Percentiles rank a stretch among this genome's conserved stretches.
phyloP scores from a whole-genome alignment of 2,113 vertebrate genomes.

The Sardina pilchardus region DNA sequence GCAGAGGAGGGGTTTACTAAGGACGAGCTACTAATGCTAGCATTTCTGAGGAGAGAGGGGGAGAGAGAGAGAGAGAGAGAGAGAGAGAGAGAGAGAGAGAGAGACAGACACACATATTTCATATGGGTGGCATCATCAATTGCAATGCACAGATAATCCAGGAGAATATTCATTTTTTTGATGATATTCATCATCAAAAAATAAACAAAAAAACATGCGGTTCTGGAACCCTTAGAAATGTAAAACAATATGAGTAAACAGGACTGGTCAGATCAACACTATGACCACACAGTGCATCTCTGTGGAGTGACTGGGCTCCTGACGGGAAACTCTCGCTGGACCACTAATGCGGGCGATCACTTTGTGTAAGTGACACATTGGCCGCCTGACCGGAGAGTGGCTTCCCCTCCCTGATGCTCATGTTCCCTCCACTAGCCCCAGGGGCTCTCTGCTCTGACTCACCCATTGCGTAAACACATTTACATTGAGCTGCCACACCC shows the following conservation, averaged over 20 bases:
- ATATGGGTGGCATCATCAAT: neutral
- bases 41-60: neutral
- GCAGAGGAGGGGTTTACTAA: neutral
- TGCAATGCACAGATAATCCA: neutral
- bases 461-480: neutral
- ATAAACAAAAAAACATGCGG: neutral
- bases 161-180: neutral
- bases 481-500: slow-evolving; percentile 19
- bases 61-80: neutral
- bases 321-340: neutral
- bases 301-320: neutral
- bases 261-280: neutral
- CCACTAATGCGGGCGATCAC: neutral
- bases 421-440: neutral
- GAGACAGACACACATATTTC: neutral
- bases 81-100: slow-evolving; percentile 11
- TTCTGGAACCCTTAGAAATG: neutral
- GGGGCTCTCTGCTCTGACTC: neutral
- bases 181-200: too few species aligned
- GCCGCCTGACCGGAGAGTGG: neutral
- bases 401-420: neutral
- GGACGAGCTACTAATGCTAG: neutral
- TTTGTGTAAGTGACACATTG: neutral
- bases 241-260: neutral
- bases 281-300: neutral